Conservation (phyloP, 2,113 vertebrate genomes). For the Eubucco bourcierii region DNA sequence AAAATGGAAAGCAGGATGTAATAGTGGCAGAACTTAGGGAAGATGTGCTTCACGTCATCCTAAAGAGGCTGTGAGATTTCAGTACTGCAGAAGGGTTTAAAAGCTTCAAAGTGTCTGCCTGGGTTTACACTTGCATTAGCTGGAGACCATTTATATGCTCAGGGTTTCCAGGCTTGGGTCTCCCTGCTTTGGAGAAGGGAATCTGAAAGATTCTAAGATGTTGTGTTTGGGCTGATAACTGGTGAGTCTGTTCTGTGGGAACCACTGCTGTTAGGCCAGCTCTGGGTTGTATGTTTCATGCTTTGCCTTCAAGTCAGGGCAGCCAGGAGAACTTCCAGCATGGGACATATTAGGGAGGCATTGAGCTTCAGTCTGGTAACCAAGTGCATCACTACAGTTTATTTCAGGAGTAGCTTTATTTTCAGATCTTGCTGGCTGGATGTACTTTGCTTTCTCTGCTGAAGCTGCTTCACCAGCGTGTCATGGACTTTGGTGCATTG, state of each 20-base stretch:
- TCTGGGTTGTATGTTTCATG: rapidly evolving
- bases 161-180: neutral
- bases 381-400: rapidly evolving
- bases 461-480: rapidly evolving
- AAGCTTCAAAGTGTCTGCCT: rapidly evolving
- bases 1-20: rapidly evolving
- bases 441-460: neutral
- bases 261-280: rapidly evolving
- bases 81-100: neutral
- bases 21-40: neutral
- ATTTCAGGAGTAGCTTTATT: rapidly evolving
- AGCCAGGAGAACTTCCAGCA: rapidly evolving
- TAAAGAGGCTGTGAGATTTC: neutral
- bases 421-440: neutral
- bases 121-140: rapidly evolving
- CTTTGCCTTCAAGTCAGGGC: neutral
- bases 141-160: neutral
- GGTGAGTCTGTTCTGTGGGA: rapidly evolving
- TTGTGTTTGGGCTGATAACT: neutral
- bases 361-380: rapidly evolving
- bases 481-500: rapidly evolving
- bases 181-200: neutral
- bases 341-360: neutral
- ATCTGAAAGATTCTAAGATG: neutral
- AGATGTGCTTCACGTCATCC: neutral